Percentiles rank a stretch among this genome's conserved stretches.
phyloP scores from a whole-genome alignment of 1,140 invertebrate species.

The Sminthurides bifidus region DNA sequence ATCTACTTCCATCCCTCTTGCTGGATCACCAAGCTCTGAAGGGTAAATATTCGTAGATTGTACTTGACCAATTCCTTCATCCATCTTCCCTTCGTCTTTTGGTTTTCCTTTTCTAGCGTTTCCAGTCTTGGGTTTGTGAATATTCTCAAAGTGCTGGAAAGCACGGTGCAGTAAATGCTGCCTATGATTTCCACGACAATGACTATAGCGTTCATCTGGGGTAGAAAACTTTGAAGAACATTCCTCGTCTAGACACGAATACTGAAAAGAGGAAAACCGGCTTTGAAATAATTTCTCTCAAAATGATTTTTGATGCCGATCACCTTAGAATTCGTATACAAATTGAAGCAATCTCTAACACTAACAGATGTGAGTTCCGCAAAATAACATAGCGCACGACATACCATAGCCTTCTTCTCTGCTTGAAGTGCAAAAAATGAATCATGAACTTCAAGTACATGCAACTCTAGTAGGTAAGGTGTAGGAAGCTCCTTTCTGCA shows the following conservation, averaged over 20 bases:
- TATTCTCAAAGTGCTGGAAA: neutral
- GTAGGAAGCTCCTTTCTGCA: slow-evolving; percentile 50
- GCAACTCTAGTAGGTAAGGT: slow-evolving; percentile 53
- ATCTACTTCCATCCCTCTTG: too few relatives aligned
- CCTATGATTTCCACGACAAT: neutral
- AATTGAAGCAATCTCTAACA: neutral
- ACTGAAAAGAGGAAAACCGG: neutral
- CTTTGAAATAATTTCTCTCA: too few relatives aligned
- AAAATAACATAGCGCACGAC: slow-evolving; percentile 10
- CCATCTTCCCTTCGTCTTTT: neutral
- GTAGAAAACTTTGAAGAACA: neutral
- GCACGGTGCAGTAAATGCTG: neutral
- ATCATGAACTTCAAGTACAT: slow-evolving; percentile 55
- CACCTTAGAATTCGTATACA: neutral
- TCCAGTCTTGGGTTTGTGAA: too few relatives aligned
- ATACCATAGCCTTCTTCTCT: slow-evolving; percentile 49
- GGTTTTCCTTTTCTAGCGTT: neutral
- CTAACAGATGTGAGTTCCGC: neutral
- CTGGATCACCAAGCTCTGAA: too few relatives aligned
- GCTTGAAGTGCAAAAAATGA: slow-evolving; percentile 52
- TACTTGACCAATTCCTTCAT: too few relatives aligned
- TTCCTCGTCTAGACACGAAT: neutral
- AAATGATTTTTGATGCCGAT: neutral
- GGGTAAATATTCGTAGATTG: too few relatives aligned
- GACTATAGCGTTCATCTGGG: neutral